Base-by-base conservation (phyloP, 2,113 vertebrate genomes). In the Aphyosemion australe region DNA sequence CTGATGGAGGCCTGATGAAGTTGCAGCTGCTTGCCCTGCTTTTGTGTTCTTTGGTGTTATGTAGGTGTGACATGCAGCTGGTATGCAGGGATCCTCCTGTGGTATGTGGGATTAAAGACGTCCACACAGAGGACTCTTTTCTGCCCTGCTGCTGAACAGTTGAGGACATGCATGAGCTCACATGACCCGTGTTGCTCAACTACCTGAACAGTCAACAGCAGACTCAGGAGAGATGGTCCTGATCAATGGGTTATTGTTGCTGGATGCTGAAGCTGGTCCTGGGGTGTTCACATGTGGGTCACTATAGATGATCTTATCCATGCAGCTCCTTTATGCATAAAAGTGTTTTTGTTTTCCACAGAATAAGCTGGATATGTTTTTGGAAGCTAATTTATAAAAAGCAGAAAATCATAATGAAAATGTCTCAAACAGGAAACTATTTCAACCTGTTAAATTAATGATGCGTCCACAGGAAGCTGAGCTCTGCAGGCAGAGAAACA, bases 71-170 rank as follows among this genome's bases (percentile, higher is more conserved):
- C 19, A 39, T 67, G 3, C 20, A 70, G 76, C 62, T 81, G 82
- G 80, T 76, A 81, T 80, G 80, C 34, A 65, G 71, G 78, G 82
- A 41, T 72, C 62, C 61, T 67, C 41, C 54, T 66, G 73, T 80
- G 86, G 83, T 77, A 83, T 84, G 81, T 64, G 63, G 56, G 47
- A 61, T 41, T 60, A 78, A 80, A 72, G 57, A 59, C 50, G 54
- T 72, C 60, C 48, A 69, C 77, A 88, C 89, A 88, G 59, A 85
- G 78, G 71, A 59, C 58, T 72, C 76, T 71, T 61, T 82, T 83
- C 71, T 74, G 16, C 59, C 31, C 26, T 0, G 19, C 34, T 63
- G 65, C 60, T 59, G 16, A 39, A 14, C 32, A 60, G 21, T 51
- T 72, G 32, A 8, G 43, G 13, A n/a, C n/a, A n/a, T n/a, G n/a